Conservation (phyloP, 2,888 invertebrate genomes). For the Sminthurinus aureus region DNA sequence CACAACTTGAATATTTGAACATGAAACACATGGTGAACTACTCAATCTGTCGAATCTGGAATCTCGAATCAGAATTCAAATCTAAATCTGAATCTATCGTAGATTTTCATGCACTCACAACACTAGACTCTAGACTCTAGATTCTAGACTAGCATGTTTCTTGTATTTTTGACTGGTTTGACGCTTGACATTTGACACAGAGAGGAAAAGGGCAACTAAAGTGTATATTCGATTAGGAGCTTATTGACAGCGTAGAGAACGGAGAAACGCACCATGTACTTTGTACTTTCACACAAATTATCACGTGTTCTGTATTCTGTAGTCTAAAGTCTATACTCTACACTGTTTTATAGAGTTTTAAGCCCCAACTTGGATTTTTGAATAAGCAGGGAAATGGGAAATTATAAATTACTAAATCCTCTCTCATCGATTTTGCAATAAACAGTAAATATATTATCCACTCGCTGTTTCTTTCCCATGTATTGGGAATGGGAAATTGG, state of each 20-base stretch:
- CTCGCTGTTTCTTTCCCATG: too few relatives aligned
- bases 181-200: neutral
- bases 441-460: too few relatives aligned
- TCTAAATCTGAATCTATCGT: too few relatives aligned
- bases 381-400: too few relatives aligned
- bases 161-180: neutral
- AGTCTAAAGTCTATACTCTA: neutral
- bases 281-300: neutral
- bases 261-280: neutral
- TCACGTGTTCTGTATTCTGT: neutral
- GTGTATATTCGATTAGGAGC: neutral
- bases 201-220: neutral
- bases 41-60: slow-evolving; percentile 25
- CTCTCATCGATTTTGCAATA: too few relatives aligned
- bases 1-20: neutral
- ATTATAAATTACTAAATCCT: too few relatives aligned
- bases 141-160: neutral
- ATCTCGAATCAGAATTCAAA: too few relatives aligned
- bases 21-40: slow-evolving; percentile 36
- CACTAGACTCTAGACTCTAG: too few relatives aligned
- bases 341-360: neutral
- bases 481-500: too few relatives aligned
- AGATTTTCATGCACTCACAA: neutral
- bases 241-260: neutral
- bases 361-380: neutral